Evolutionary conservation across 2,113 vertebrate genomes (phyloP), one percentile per base, ranked within the genome.

Genomic region (Origma solitaria): DNA sequence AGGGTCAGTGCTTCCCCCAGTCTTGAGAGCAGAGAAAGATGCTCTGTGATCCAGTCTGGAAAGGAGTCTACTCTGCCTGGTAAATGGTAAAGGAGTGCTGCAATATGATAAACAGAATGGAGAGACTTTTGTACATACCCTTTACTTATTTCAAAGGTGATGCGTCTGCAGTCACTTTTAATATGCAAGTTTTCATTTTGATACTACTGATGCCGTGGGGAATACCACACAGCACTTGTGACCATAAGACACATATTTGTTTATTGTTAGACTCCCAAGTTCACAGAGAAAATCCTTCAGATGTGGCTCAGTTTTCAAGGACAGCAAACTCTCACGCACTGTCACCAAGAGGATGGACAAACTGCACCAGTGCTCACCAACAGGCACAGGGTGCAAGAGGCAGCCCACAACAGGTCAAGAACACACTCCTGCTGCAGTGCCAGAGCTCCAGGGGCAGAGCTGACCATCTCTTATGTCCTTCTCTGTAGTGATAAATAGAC

Each of bases 171-270:
- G 54, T 22, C 35, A 24, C 24, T 68, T 42, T 31, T 56, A 25
- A 25, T 24, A 44, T 0, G 7, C 64, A 77, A 16, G 14, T 49
- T 47, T 66, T 71, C 4, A 25, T 42, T 75, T 65, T 25, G 14
- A 64, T 82, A 44, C 15, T 28, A 6, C 1, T 28, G 61, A 28
- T 79, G 51, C 51, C 45, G 4, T 13, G 37, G 70, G 61, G 42
- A 66, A 79, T 35, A 60, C 20, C 40, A 27, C 45, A 58, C 11
- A 49, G 47, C 25, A 47, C 19, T 45, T 0, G 0, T 23, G 31
- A 37, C 40, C 30, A 3, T 1, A 28, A 51, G 42, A 33, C 66
- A 72, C 4, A 8, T 0, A 3, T 40, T 31, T 66, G 20, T 31
- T 82, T 84, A 21, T 30, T 16, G 5, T 90, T 65, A 64, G 24